Evolutionary conservation across 2,888 invertebrate genomes (phyloP), one percentile per base, ranked within the genome.

Genomic region (Boloria euphrosyne): DNA sequence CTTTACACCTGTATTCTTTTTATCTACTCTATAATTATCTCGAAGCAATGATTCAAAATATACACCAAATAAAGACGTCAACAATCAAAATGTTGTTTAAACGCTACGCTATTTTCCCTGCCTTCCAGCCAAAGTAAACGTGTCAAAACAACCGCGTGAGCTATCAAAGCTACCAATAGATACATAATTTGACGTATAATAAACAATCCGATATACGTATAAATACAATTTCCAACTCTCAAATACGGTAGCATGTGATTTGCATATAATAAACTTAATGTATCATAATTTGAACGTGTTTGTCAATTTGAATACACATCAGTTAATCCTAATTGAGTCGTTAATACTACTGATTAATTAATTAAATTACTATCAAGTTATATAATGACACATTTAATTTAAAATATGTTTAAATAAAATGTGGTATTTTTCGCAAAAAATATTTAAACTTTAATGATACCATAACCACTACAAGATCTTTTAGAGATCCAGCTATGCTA

Each of bases 101-200:
- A 49, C 47, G 47, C 16, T 49, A 10, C 14, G 43, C 55, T 38
- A n/a, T 14, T 38, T 13, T n/a, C n/a, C 10, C 13, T 55, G 10
- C 47, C 17, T 44, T 3, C 44, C 27, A 14, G 13, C 60, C 44
- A 61, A 61, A 22, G 51, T 31, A 51, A 61, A 52, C 22, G 52
- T 52, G 52, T 61, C 61, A 22, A 61, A 61, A 17, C 22, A 44
- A 51, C 50, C 44, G 43, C 61, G 13, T 51, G 43, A 14, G 61
- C 52, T 61, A 52, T 61, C 43, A 61, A 22, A 27, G 27, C 61
- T 38, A 38, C 13, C 18, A 44, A 50, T 50, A 17, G 17, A 17
- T 54, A 5, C 7, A 44, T 44, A 3, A 17, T 18, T 55, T 14
- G 18, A 10, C 5, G 22, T 22, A 18, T 46, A 13, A 46, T 22